Evolutionary conservation across 2,797 vertebrate genomes (phyloP).

Genomic region (Sebastes hubbsi): DNA sequence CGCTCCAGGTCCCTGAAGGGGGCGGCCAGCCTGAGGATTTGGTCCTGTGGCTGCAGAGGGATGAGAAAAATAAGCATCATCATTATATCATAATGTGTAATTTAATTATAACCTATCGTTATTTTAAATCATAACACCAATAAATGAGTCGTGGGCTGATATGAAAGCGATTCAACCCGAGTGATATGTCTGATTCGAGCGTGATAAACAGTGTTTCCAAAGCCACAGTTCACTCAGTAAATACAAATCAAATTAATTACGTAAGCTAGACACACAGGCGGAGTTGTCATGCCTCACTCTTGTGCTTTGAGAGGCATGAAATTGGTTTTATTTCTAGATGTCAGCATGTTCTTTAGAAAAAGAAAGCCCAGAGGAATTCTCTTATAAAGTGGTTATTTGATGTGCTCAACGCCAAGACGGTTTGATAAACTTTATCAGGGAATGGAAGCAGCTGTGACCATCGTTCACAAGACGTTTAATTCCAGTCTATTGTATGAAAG

Average conservation of each 20-base stretch:
- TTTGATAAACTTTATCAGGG: constrained; percentile 46
- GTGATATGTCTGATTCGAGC: constrained; percentile 47
- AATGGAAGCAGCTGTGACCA: neutral
- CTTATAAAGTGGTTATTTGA: constrained; percentile 39
- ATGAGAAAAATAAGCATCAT: neutral
- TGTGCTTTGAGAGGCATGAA: constrained; percentile 75
- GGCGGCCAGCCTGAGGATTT: constrained; percentile 94
- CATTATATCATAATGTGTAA: neutral
- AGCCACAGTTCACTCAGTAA: constrained; percentile 65
- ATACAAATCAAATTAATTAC: constrained; percentile 80
- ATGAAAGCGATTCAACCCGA: constrained; percentile 20
- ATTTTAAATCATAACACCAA: constrained; percentile 22
- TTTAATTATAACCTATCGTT: constrained; percentile 10
- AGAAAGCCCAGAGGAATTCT: constrained; percentile 42
- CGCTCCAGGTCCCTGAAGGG: constrained; percentile 91
- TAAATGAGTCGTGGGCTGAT: constrained; percentile 7
- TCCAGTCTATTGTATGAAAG: neutral
- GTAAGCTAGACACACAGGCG: constrained; percentile 62
- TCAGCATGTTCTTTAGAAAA: constrained; percentile 64
- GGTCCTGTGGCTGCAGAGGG: constrained; percentile 89
- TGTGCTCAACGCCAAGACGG: constrained; percentile 31
- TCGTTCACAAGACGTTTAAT: neutral
- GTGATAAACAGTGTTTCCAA: constrained; percentile 66
- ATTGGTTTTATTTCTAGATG: constrained; percentile 76
- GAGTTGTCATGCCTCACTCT: constrained; percentile 73